Base-by-base conservation (phyloP, 2,888 invertebrate genomes). In the Operophtera brumata region DNA sequence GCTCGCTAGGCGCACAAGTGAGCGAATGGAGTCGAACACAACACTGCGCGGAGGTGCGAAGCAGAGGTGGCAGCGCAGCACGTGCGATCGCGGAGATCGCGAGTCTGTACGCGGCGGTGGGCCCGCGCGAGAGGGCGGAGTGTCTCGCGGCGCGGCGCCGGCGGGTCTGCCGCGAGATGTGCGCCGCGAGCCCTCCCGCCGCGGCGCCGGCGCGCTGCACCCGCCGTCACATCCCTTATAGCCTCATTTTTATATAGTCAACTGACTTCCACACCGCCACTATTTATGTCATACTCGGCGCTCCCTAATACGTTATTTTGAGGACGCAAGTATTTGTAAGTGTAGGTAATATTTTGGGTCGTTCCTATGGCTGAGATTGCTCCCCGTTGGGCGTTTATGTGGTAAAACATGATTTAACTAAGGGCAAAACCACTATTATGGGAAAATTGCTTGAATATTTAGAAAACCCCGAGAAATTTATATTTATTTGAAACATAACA, bases 211-310 rank as follows among this genome's bases (percentile, higher is more conserved):
- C 89, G 89, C 88, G 67, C 84, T 86, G 74, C 77, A 63, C 71
- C 70, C 77, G 65, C 74, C 71, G 70, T 81, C 74, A 81, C 82
- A 83, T 82, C 84, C 75, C 79, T 78, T 76, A 80, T 81, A 84
- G 75, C 80, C 84, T 82, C 84, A 87, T 84, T 89, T 88, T 88
- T 88, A 88, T 87, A 86, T 85, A 89, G 86, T 88, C 86, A 80
- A 88, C 85, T 88, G 87, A 87, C 88, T 89, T 88, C 86, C 83
- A 84, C 84, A 78, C 83, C 81, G 81, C 81, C 82, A 86, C 86
- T 87, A 87, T 86, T 87, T 86, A 88, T 88, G 84, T 86, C 87
- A 87, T 84, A 86, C 81, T 84, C 82, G 78, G 75, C 80, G 80
- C 80, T 83, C 80, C 81, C 82, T 85, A 82, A 85, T 87, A 84